Percentiles rank a stretch among this genome's conserved stretches.
Conservation (phyloP, 2,113 vertebrate species). For the Archocentrus centrarchus region DNA sequence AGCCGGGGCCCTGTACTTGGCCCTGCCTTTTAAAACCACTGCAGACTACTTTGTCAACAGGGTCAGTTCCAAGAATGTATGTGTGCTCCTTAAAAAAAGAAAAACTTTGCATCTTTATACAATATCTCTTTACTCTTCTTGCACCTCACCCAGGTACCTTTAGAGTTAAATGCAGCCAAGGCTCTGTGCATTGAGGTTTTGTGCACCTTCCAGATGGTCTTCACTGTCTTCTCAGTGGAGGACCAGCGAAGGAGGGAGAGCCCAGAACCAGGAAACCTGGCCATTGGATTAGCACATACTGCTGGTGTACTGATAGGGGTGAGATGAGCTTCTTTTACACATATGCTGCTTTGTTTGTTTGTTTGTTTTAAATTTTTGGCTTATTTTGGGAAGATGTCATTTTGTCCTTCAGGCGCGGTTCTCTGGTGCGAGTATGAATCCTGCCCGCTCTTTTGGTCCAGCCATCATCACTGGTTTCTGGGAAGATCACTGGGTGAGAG, state of each 20-base stretch:
- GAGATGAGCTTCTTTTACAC: neutral
- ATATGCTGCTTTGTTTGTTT: neutral
- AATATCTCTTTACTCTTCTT: neutral
- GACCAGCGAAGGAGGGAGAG: constrained; percentile 73
- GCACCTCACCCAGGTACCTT: constrained; percentile 72
- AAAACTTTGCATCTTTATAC: neutral
- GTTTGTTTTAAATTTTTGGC: neutral
- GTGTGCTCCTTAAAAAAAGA: neutral
- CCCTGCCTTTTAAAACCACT: constrained; percentile 65
- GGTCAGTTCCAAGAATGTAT: constrained; percentile 66
- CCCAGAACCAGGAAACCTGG: constrained; percentile 76
- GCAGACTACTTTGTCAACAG: constrained; percentile 78
- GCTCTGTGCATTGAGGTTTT: constrained; percentile 83
- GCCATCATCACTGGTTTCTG: constrained; percentile 85
- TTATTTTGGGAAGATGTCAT: neutral
- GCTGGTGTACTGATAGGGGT: constrained; percentile 82
- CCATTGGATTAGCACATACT: constrained; percentile 82
- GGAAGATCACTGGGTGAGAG: constrained; percentile 87
- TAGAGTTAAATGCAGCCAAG: constrained; percentile 77
- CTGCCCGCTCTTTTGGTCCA: constrained; percentile 82
- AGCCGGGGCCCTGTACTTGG: constrained; percentile 73
- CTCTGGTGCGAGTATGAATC: constrained; percentile 87
- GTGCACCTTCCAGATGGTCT: constrained; percentile 86
- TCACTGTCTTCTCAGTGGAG: constrained; percentile 82
- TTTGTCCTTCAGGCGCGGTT: constrained; percentile 76